Percentiles rank a stretch among this genome's conserved stretches.
phyloP scores from a whole-genome alignment of 2,113 vertebrate genomes.

The Dromiciops gliroides region DNA sequence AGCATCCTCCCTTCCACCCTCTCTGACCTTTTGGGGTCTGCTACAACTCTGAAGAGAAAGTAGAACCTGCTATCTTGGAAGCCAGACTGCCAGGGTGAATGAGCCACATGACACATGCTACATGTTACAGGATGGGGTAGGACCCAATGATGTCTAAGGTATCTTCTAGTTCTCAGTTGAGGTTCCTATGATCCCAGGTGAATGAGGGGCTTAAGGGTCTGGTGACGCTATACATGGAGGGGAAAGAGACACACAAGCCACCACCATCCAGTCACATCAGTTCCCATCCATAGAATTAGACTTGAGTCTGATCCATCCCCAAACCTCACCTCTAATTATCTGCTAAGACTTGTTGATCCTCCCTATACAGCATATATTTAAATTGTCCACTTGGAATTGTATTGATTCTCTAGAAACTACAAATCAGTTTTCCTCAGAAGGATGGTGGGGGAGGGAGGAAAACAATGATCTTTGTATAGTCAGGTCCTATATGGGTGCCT shows the following conservation, averaged over 20 bases:
- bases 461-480: not conserved
- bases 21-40: not conserved
- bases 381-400: not conserved
- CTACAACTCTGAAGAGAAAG: not conserved
- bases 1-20: not conserved
- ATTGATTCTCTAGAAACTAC: not conserved
- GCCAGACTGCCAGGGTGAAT: not conserved
- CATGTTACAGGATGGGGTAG: not conserved
- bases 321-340: not conserved
- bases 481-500: not conserved
- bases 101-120: not conserved
- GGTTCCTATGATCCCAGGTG: not conserved
- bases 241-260: not conserved
- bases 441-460: not conserved
- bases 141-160: not conserved
- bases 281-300: not conserved
- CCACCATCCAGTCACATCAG: not conserved
- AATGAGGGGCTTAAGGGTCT: not conserved
- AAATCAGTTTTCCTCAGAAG: not conserved
- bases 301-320: not conserved
- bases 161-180: not conserved
- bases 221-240: not conserved
- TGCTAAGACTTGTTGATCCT: not conserved
- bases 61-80: not conserved
- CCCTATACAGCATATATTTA: not conserved